These are phyloP conservation scores for Bovichtus diacanthus DNA, from an alignment of 2,797 vertebrate species.

Conservation along the genomic window DNA sequence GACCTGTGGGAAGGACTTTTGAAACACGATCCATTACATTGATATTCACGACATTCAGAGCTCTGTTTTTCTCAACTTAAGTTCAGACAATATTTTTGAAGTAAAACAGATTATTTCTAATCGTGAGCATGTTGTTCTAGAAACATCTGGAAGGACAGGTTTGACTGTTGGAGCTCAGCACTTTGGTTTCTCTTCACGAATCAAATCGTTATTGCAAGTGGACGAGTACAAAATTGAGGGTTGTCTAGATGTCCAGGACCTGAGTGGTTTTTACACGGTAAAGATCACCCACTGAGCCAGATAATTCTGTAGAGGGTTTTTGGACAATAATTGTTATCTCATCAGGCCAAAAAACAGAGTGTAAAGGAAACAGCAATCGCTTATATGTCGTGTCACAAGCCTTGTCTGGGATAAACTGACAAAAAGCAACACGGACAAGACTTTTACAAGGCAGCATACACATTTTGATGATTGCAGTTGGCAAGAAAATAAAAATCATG, in stretches of 20 bases:
- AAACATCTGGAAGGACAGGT: slow-evolving; percentile 32
- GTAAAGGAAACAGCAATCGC: background rate
- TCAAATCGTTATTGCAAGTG: slow-evolving; percentile 7
- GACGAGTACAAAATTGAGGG: background rate
- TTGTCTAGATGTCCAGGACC: background rate
- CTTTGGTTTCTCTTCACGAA: slow-evolving; percentile 31
- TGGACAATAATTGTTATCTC: background rate
- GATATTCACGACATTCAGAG: background rate
- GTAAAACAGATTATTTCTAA: background rate
- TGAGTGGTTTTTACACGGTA: background rate
- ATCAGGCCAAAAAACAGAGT: background rate
- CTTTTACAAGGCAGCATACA: background rate
- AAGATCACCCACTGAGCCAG: background rate
- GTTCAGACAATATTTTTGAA: background rate
- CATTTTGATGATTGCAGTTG: background rate
- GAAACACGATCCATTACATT: background rate
- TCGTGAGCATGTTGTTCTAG: background rate
- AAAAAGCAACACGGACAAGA: slow-evolving; percentile 3
- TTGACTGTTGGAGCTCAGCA: background rate
- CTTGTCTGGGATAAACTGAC: slow-evolving; percentile 6
- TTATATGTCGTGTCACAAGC: background rate
- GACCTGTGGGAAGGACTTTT: slow-evolving; percentile 1
- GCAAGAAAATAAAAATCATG: background rate
- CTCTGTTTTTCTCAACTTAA: background rate
- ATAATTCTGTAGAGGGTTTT: background rate